These are phyloP conservation scores for Saguinus imperator DNA, from an alignment of 2,113 vertebrate species.

Conservation along the genomic window DNA sequence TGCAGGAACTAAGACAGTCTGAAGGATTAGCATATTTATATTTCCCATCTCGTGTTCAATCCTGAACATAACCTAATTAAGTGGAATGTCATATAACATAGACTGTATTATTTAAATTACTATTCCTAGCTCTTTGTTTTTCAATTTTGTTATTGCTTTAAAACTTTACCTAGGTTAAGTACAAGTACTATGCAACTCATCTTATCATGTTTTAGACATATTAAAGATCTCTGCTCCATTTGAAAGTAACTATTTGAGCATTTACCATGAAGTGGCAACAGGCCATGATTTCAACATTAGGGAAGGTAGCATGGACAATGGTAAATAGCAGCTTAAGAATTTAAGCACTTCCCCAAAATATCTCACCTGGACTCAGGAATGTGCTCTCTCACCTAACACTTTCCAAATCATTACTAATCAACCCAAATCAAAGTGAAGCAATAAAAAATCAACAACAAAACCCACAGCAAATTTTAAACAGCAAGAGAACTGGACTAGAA, in stretches of 20 bases:
- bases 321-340: not conserved
- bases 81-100: not conserved
- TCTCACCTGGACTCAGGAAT: not conserved
- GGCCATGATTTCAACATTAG: not conserved
- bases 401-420: not conserved
- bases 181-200: not conserved
- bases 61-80: not conserved
- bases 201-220: not conserved
- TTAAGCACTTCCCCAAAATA: not conserved
- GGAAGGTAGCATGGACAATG: not conserved
- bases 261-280: not conserved
- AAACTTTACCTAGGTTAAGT: not conserved
- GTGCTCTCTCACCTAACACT: not conserved
- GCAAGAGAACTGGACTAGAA: not conserved
- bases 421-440: not conserved
- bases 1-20: not conserved
- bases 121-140: not conserved
- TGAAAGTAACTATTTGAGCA: not conserved
- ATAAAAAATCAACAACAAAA: not conserved
- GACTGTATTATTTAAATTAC: constrained; percentile 4
- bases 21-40: not conserved
- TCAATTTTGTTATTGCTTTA: not conserved
- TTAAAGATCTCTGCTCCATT: not conserved
- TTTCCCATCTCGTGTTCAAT: not conserved
- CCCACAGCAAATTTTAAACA: not conserved